A percentile compares a stretch with the other conserved stretches of the same genome.
These are phyloP conservation scores for Uropetala carovei DNA, from an alignment of 2,888 invertebrate species.

Conservation along the genomic window DNA sequence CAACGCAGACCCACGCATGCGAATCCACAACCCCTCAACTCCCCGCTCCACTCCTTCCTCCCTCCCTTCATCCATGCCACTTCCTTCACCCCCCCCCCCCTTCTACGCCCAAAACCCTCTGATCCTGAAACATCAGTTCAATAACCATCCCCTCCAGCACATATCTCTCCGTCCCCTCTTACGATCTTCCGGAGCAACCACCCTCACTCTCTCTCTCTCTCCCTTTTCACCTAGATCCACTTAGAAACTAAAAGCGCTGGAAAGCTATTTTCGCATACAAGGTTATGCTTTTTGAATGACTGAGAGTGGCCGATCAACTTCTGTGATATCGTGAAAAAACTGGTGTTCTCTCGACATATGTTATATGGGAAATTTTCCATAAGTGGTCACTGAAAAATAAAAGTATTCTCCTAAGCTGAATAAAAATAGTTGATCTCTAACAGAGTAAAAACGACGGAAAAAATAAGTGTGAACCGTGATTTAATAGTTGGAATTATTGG, in stretches of 20 bases:
- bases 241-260: constrained; percentile 52
- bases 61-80: neutral
- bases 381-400: neutral
- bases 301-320: constrained; percentile 50
- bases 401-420: neutral
- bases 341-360: neutral
- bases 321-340: constrained; percentile 26
- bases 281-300: constrained; percentile 62
- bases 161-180: neutral
- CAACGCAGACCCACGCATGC: neutral
- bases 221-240: constrained; percentile 46
- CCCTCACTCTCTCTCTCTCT: neutral
- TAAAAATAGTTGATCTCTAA: neutral
- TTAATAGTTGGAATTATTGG: no score
- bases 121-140: constrained; percentile 53
- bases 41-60: neutral
- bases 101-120: neutral
- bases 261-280: constrained; percentile 62
- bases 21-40: neutral
- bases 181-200: no score
- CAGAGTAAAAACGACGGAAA: no score
- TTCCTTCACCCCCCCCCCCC: neutral
- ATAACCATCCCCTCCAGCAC: constrained; percentile 22
- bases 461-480: no score
- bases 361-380: constrained; percentile 8